Percentiles rank a stretch among this genome's conserved stretches.
phyloP scores from a whole-genome alignment of 92 coral and sea anemone species.

The Chrysogorgia sp. region DNA sequence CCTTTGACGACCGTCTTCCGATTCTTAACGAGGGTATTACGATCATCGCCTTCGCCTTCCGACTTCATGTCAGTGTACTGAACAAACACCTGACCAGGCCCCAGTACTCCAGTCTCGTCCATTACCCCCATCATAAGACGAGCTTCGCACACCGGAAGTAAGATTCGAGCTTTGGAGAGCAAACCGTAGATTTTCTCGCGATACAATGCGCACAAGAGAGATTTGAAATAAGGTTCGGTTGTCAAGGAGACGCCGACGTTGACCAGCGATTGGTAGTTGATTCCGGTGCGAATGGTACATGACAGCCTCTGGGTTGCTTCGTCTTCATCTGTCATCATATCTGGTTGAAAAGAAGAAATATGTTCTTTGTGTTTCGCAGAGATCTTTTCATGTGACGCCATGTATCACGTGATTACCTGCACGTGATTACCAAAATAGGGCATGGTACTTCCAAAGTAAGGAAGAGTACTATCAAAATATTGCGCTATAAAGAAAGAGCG shows the following conservation, averaged over 20 bases:
- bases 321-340: conserved; percentile 43
- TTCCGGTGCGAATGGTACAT: conserved; percentile 35
- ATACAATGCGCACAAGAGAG: conserved; percentile 82
- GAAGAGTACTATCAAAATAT: too few species aligned
- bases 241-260: conserved; percentile 83
- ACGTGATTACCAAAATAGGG: too few species aligned
- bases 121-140: conserved; percentile 85
- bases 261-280: conserved; percentile 57
- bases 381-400: too few species aligned
- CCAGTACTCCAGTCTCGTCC: conserved; percentile 70
- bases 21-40: background rate
- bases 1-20: conserved; percentile 61
- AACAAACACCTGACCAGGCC: conserved; percentile 88
- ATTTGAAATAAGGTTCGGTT: conserved; percentile 88
- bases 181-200: conserved; percentile 81
- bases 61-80: conserved; percentile 74
- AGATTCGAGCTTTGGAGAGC: conserved; percentile 85
- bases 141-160: conserved; percentile 83
- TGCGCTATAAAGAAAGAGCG: too few species aligned
- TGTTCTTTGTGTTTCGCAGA: too few species aligned
- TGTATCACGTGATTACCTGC: too few species aligned
- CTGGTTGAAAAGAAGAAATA: background rate
- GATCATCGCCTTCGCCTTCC: conserved; percentile 65
- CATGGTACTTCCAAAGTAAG: too few species aligned
- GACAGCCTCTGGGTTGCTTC: conserved; percentile 38